Conservation (phyloP, 2,888 invertebrate species). For the Acronicta leporina region DNA sequence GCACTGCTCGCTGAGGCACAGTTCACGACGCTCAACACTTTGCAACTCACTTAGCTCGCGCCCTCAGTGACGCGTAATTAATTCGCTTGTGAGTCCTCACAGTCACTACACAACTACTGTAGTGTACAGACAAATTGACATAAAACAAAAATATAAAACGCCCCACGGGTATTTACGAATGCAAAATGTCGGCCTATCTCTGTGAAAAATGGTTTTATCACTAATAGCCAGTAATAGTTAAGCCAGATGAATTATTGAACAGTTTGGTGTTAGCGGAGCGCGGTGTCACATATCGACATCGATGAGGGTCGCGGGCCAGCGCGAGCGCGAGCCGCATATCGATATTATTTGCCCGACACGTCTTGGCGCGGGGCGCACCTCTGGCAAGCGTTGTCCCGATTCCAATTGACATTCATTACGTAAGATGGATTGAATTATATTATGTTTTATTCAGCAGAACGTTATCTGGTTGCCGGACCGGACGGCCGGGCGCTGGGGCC, state of each 20-base stretch:
- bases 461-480: not conserved
- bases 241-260: constrained; percentile 38
- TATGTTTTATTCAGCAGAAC: constrained; percentile 42
- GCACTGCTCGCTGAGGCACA: not conserved
- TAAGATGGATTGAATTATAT: constrained; percentile 41
- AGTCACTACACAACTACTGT: not conserved
- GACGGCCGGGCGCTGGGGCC: not conserved
- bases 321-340: constrained; percentile 16
- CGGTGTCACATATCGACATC: constrained; percentile 24
- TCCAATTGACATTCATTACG: constrained; percentile 49
- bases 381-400: constrained; percentile 11
- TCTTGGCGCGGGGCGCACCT: constrained; percentile 10
- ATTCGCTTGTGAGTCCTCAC: constrained; percentile 32
- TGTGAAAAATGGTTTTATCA: constrained; percentile 12
- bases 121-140: constrained; percentile 8
- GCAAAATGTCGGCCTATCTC: constrained; percentile 2
- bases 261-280: constrained; percentile 15
- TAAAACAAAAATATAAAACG: too few species aligned
- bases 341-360: constrained; percentile 5
- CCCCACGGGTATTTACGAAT: not conserved
- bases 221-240: constrained; percentile 24
- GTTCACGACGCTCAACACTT: constrained; percentile 1
- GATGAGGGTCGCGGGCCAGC: constrained; percentile 15
- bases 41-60: constrained; percentile 20
- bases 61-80: constrained; percentile 29